Evolutionary conservation across 2,113 vertebrate genomes (phyloP), one percentile per base, ranked within the genome.

Genomic region (Brachyistius frenatus): DNA sequence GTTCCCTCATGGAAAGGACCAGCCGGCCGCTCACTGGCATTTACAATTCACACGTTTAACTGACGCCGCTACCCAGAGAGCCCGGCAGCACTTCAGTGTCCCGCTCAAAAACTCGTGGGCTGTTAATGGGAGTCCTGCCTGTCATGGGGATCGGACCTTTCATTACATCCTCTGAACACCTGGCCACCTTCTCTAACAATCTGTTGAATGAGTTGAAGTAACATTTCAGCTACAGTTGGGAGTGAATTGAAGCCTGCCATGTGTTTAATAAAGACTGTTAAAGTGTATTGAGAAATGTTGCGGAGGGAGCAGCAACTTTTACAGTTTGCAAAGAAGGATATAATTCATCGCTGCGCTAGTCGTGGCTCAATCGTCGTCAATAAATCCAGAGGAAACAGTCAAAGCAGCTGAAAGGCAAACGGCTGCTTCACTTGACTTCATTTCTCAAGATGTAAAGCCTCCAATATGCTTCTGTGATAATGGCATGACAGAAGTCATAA

Each of bases 371-470:
- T 81, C 69, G 73, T 9, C 31, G 65, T 58, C 16, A 2, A 85
- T 79, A 74, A 87, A 87, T 78, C 73, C 64, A 76, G 66, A 64
- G 54, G 71, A 81, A 77, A 83, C 8, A 55, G 71, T 87, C 76
- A 83, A 76, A 75, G 64, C 47, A 47, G 49, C 56, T 53, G 69
- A 81, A 77, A 84, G 47, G 56, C 55, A 53, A 67, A 73, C 15
- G 52, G 47, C 62, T 66, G 41, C 44, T 85, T 64, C 66, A 35
- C 57, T 66, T 71, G 53, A 66, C 64, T 46, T 52, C 46, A 62
- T 41, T 72, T 63, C 30, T 68, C 54, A 62, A 23, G n/a, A 56
- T 47, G 31, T 15, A 39, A 61, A 62, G 4, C 33, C 49, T 71
- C 54, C 66, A n/a, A 41, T 70, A 67, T 79, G 77, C 46, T 66